A percentile compares a stretch with the other conserved stretches of the same genome.
phyloP scores from a whole-genome alignment of 2,888 invertebrate genomes.

The Quadroppia sp. region DNA sequence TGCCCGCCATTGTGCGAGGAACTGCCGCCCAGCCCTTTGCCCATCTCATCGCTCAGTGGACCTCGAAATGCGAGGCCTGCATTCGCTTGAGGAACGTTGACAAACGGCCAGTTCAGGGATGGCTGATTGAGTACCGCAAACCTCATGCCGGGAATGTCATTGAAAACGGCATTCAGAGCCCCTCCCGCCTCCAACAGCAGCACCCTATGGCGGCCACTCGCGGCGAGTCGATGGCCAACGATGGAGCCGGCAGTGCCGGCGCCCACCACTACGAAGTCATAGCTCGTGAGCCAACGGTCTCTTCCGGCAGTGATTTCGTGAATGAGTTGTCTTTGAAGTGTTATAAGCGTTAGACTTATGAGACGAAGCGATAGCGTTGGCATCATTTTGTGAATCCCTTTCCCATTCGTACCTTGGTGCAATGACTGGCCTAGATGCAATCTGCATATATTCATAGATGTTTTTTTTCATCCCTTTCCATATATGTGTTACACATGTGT shows the following conservation, averaged over 20 bases:
- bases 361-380: too few species aligned
- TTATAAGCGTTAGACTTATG: too few species aligned
- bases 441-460: too few species aligned
- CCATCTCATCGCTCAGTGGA: not conserved
- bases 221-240: not conserved
- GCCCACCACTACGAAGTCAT: not conserved
- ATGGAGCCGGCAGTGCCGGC: not conserved
- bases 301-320: not conserved
- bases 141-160: not conserved
- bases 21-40: constrained; percentile 55
- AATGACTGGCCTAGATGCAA: too few species aligned
- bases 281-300: not conserved
- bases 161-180: not conserved
- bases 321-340: too few species aligned
- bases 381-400: too few species aligned
- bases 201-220: not conserved
- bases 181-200: not conserved
- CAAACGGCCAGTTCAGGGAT: not conserved
- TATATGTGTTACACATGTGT: too few species aligned
- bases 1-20: constrained; percentile 4
- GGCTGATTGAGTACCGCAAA: not conserved
- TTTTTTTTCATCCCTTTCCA: too few species aligned
- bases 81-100: not conserved
- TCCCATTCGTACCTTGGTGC: too few species aligned
- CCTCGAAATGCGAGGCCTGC: too few species aligned